Evolutionary conservation across 2,888 invertebrate genomes (phyloP).

Genomic region (Allacma fusca): DNA sequence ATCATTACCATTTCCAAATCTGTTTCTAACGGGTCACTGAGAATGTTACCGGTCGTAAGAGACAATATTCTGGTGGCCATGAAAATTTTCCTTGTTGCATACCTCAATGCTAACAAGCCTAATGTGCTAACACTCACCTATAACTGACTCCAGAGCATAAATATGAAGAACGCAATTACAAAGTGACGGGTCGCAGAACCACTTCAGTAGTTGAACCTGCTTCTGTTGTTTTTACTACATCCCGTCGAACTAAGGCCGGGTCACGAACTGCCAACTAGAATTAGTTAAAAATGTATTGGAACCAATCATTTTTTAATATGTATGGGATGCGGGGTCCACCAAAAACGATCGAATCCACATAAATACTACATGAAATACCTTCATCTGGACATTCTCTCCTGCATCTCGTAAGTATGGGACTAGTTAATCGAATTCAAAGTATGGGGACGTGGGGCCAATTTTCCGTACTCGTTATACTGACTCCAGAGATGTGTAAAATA

Average conservation of each 20-base stretch:
- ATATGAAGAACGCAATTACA: constrained; percentile 79
- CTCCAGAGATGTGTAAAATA: too few relatives aligned
- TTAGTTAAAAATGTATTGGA: constrained; percentile 14
- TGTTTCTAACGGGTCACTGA: constrained; percentile 47
- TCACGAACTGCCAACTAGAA: constrained; percentile 80
- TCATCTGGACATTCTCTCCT: constrained; percentile 89
- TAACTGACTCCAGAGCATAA: constrained; percentile 82
- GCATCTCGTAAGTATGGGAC: constrained; percentile 93
- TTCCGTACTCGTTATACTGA: constrained; percentile 78
- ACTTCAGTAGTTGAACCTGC: constrained; percentile 53
- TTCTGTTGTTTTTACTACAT: constrained; percentile 62
- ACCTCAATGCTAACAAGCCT: neutral
- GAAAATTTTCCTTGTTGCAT: too few relatives aligned
- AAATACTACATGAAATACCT: too few relatives aligned
- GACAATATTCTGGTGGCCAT: constrained; percentile 72
- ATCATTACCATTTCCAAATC: constrained; percentile 64
- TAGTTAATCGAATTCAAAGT: constrained; percentile 95
- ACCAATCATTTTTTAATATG: too few relatives aligned
- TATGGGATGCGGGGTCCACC: too few relatives aligned
- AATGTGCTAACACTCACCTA: constrained; percentile 70
- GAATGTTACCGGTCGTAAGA: constrained; percentile 52
- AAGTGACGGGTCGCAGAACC: constrained; percentile 72
- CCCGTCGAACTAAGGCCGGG: constrained; percentile 75
- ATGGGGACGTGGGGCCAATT: constrained; percentile 81
- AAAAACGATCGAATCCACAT: too few relatives aligned